Base-by-base conservation (phyloP, 2,888 invertebrate genomes). In the Folsomia candida region DNA sequence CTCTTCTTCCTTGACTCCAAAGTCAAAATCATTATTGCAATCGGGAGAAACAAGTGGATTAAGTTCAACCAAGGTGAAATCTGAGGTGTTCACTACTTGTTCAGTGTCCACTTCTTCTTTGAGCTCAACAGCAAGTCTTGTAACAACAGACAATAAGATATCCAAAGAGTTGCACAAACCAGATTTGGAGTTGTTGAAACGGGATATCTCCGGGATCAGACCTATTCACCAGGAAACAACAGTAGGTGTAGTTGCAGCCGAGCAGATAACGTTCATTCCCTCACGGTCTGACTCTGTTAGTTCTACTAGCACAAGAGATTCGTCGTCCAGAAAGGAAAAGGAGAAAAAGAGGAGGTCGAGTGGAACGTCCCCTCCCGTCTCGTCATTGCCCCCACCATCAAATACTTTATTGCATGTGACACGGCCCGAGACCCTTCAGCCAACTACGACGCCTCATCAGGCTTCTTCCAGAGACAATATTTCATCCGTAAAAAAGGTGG, bases 401-500 rank as follows among this genome's bases (percentile, higher is more conserved):
- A 51, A 29, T 51, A 6, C 20, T 51, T 47, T 9, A n/a, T 27
- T 54, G 61, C 20, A 62, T 26, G 28, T 58, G 22, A 65, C 58
- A 68, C 67, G 71, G 51, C 68, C 73, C 47, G 74, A 71, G 68
- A 72, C 72, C 65, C 78, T 68, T 68, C 2, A 6, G 70, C n/a
- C 74, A 68, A 68, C 66, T 71, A 65, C 62, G 67, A 11, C 51
- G 67, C 28, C 63, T 64, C 68, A 1, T 70, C 70, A 47, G 20
- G 63, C 70, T 25, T 73, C 78, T 25, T 68, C 72, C 0, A 73
- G 70, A 60, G 70, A 76, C 1, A 69, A 71, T 73, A 81, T 74
- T 80, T 81, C 80, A 82, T 79, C 81, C 81, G 71, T 81, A 72
- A 79, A 74, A 79, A 82, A 78, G 60, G 75, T 78, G 67, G 77